Base-by-base conservation (phyloP, 1,140 invertebrate genomes). In the Doryteuthis pealeii region DNA sequence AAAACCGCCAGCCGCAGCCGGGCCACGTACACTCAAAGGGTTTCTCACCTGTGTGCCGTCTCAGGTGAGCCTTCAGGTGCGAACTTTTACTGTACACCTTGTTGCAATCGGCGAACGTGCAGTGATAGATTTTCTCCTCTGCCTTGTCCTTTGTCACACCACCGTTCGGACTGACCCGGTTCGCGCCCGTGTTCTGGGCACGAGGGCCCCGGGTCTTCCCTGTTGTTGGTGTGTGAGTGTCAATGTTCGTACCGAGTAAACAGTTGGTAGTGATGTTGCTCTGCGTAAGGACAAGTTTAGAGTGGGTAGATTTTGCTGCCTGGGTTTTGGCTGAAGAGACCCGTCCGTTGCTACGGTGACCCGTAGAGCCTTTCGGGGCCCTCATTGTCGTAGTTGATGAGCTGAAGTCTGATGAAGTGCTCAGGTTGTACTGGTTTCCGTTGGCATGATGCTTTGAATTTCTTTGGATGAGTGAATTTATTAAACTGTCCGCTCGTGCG, bases 1-100 rank as follows among this genome's bases (percentile, higher is more conserved):
- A 96, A 89, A 99, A 98, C 74, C 93, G 91, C 96, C 96, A 98
- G 12, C 91, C 91, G 87, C 96, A 99, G n/a, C 93, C 94, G 2
- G 92, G 89, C 96, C 96, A 98, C 67, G 92, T 94, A 85, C 95
- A 97, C 3, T 86, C 88, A 83, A 98, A 99, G 0, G 96, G 96
- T 84, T 98, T 98, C 87, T 98, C 96, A 0, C 96, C 96, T 1
- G 96, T 95, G 87, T 98, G 96, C 15, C 96, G 91, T 2, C 96
- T 90, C 69, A 97, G 86, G 85, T 99, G 97, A 2, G 96, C 96
- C 83, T 97, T 96, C 30, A 98, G 90, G 86, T 98, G 96, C 15
- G 88, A 89, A 12, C 95, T 96, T 87, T 99, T 99, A 72, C 95
- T 94, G 81, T 99, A 98, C 0, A 91, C 90, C 81, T 92, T 92